Evolutionary conservation across 35 echinoderm and acorn worm genomes (phyloP), one percentile per base, ranked within the genome.

Genomic region (Diadema setosum): DNA sequence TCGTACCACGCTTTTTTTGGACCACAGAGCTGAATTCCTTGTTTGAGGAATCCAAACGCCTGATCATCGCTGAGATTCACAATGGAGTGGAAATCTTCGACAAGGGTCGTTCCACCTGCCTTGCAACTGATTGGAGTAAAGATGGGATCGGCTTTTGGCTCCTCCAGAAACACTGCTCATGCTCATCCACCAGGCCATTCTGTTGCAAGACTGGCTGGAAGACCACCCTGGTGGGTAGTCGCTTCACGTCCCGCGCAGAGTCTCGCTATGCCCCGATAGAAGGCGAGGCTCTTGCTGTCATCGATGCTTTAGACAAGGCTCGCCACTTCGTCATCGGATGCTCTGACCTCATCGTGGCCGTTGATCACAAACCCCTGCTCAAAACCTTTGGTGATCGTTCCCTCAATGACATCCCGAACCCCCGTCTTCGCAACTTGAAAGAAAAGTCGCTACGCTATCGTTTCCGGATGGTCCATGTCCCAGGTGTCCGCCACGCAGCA

Each of bases 301-400:
- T 65, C 5, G 58, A 90, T 81, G 48, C 74, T 7, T 42, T 88
- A 5, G 76, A 83, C 59, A 82, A 90, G 73, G 81, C 88, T 33
- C 69, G 88, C 42, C 73, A 92, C 45, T 93, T 87, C 50, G 67
- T 87, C 4, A 75, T 93, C 44, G 91, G 91, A 39, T 93, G 91
- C 56, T 39, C 73, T 2, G 78, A 92, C 49, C 74, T 93, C 49
- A 87, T 75, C 12, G n/a, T n/a, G n/a, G n/a, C n/a, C n/a, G n/a
- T n/a, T n/a, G 91, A 93, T 40, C 91, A 93, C 78, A 93, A 93
- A 58, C 91, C 81, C 23, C 76, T 93, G n/a, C 80, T 88, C 0
- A 87, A 89, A 42, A 61, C 81, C 1, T 59, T 93, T 16, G 80
- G 65, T 17, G 55, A 89, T 45, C 42, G 86, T 2, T 80, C 78